Evolutionary conservation across 2,888 invertebrate species (phyloP), one percentile per base, ranked within the genome.

Genomic region (Cheiracanthium punctorium): DNA sequence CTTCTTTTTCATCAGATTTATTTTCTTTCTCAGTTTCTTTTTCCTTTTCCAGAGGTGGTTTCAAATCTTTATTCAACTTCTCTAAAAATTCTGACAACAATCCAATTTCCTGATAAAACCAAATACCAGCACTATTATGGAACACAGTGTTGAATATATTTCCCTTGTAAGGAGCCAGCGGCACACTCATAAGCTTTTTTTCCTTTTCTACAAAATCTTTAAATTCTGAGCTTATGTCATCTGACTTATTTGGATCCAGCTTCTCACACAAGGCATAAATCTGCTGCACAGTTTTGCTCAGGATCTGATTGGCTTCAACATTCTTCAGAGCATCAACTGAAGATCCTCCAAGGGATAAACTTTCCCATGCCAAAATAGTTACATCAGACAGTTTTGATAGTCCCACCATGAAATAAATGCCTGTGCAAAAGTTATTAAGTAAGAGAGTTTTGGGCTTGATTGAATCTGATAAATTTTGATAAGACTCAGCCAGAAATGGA

Each of bases 91-190:
- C 87, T 24, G 29, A 43, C 20, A 81, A 28, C 28, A 87, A 29
- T 2, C 81, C 81, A 37, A 73, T 77, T 87, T 87, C 87, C 76
- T 81, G 81, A 52, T 81, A 87, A 52, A 87, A 87, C 87, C 87
- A 87, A 28, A 87, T 65, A 17, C 87, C 87, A 20, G 87, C 87
- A 81, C 77, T 87, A 28, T 87, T 87, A 52, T 87, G 87, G 20
- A 87, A 87, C 65, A 87, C 69, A 17, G 72, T 30, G 73, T 87
- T 87, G 29, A 87, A 87, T 2, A 87, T 69, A 69, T 81, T 81
- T 17, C 86, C 76, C 33, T 73, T 71, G 41, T 58, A 67, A 10
- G 87, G 87, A 69, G 87, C 87, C 41, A 87, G 20, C 7, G 87
- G 87, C 10, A 77, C 28, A n/a, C 67, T 41, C 29, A 76, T 48